These are phyloP conservation scores for Mamestra configurata DNA, from an alignment of 1,140 invertebrate species.

Conservation along the genomic window DNA sequence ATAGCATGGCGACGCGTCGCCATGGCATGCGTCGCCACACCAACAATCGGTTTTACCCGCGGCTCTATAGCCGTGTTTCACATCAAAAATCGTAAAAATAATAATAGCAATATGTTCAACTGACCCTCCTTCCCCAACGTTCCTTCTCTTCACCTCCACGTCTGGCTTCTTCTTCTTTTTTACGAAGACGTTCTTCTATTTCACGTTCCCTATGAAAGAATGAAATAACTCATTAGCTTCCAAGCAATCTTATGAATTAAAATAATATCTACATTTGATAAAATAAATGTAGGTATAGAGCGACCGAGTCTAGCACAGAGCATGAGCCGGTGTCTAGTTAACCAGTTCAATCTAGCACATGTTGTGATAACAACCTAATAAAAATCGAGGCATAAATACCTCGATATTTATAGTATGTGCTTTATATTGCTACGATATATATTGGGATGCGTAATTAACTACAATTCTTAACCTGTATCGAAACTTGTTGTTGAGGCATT, in stretches of 20 bases:
- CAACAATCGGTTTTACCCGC: no score
- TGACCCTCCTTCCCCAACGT: slow-evolving; percentile 81
- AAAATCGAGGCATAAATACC: slow-evolving; percentile 60
- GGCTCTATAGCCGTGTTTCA: no score
- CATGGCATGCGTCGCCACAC: no score
- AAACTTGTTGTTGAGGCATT: no score
- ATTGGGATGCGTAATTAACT: no score
- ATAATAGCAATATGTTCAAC: slow-evolving; percentile 27
- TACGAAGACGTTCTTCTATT: slow-evolving; percentile 86
- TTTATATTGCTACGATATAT: no score
- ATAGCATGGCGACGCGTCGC: no score
- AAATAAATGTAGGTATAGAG: slow-evolving; percentile 76
- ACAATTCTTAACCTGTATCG: no score
- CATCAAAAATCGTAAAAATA: neutral
- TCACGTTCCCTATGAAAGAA: slow-evolving; percentile 80
- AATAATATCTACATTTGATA: neutral
- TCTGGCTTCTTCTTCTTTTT: slow-evolving; percentile 83
- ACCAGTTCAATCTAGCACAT: slow-evolving; percentile 73
- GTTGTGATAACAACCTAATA: neutral
- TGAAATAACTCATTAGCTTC: slow-evolving; percentile 2
- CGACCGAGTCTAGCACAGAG: slow-evolving; percentile 71
- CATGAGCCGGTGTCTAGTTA: slow-evolving; percentile 75
- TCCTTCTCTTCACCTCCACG: slow-evolving; percentile 81
- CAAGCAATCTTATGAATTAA: neutral
- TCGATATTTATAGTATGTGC: slow-evolving; percentile 66